Evolutionary conservation across 2,797 vertebrate species (phyloP), one percentile per base, ranked within the genome.

Genomic region (Peromyscus attwateri): DNA sequence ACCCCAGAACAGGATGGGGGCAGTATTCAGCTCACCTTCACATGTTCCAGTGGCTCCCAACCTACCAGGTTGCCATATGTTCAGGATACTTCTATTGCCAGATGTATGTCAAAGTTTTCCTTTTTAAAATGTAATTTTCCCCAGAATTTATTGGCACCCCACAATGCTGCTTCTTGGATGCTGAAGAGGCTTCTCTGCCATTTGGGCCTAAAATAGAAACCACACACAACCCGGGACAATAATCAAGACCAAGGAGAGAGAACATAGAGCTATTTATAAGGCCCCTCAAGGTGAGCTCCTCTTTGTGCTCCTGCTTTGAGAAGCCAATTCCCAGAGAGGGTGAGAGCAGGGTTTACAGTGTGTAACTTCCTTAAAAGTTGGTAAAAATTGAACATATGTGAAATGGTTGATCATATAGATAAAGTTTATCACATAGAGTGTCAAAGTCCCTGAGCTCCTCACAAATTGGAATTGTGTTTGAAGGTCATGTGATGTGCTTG

Each of bases 21-120:
- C 95, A 80, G 89, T 1, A 0, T 77, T 97, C 84, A 43, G 81
- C 84, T 96, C 87, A 0, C 87, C 94, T 90, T 96, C 46, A 88
- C 85, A 70, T 92, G 94, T 97, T 97, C 81, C 96, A 97, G 80
- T 0, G n/a, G 83, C 96, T 97, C 92, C 92, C 73, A 95, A 97
- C 98, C 98, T 97, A 97, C 97, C 73, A 88, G 97, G 97, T 49
- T 85, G 89, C 98, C 97, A 96, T 98, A 97, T 98, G 97, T 93
- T 97, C 96, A 94, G 93, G 81, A 87, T 89, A 40, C 0, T 94
- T 92, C 92, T 46, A 95, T 71, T 97, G 97, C 97, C 98, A 98
- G 98, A 98, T 98, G 98, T 77, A 97, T 97, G 97, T 98, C 98
- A 98, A 97, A 97, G 92, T 97, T 97, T 97, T 97, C 97, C 96